Percentiles rank a stretch among this genome's conserved stretches.
These are phyloP conservation scores for Drosophila sturtevanti DNA, from an alignment of 1,140 invertebrate species.

Conservation along the genomic window DNA sequence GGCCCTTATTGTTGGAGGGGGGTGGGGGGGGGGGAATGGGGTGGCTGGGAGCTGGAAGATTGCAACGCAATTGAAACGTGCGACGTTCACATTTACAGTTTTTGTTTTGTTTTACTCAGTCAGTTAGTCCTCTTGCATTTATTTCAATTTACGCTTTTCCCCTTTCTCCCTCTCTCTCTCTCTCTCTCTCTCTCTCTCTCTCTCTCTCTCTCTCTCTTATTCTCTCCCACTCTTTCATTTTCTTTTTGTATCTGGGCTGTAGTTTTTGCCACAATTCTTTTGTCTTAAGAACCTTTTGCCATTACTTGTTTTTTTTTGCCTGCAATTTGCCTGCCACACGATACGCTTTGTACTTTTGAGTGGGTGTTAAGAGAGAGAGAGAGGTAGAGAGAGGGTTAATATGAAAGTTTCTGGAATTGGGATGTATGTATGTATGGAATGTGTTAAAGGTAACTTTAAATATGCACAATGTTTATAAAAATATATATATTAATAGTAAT, in stretches of 20 bases:
- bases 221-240: neutral
- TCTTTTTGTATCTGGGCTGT: neutral
- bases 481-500: no score
- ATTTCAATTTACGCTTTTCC: slow-evolving; percentile 75
- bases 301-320: slow-evolving; percentile 28
- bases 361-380: neutral
- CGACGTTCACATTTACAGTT: slow-evolving; percentile 68
- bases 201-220: neutral
- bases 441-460: no score
- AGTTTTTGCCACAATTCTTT: slow-evolving; percentile 63
- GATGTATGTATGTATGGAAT: no score
- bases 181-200: slow-evolving; percentile 1
- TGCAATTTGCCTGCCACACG: slow-evolving; percentile 61
- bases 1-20: no score
- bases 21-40: neutral
- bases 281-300: slow-evolving; percentile 67
- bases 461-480: no score
- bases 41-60: neutral
- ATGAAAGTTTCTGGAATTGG: neutral
- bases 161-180: slow-evolving; percentile 14
- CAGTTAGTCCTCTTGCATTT: slow-evolving; percentile 69
- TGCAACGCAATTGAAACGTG: slow-evolving; percentile 69
- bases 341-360: slow-evolving; percentile 19
- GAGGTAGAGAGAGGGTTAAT: neutral
- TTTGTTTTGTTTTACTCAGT: neutral